phyloP scores from a whole-genome alignment of 37 sponge, comb jelly and placozoan genomes.

The Dysidea cf. avara region DNA sequence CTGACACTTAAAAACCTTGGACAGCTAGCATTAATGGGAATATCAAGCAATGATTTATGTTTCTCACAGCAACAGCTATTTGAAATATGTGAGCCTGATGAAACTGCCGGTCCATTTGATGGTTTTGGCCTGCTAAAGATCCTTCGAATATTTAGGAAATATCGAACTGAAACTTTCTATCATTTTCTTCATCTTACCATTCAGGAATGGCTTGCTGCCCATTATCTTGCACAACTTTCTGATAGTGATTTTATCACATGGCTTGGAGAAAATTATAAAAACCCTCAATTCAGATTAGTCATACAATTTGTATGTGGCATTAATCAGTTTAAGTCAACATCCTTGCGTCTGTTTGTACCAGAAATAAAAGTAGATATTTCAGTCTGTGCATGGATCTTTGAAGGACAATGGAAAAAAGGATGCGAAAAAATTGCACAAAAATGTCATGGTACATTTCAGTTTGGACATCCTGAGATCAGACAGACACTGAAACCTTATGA shows the following conservation, averaged over 20 bases:
- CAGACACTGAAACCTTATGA: no score
- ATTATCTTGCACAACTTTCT: background rate
- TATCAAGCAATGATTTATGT: slow-evolving; percentile 1
- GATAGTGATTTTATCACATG: background rate
- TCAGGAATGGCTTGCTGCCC: slow-evolving; percentile 11
- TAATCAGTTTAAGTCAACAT: slow-evolving; percentile 10
- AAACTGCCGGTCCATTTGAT: background rate
- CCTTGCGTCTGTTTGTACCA: background rate
- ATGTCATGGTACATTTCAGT: background rate
- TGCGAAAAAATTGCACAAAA: slow-evolving; percentile 13
- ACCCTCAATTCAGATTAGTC: background rate
- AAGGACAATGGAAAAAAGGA: slow-evolving; percentile 27
- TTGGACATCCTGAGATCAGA: no score
- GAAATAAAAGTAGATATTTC: background rate
- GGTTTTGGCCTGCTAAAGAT: slow-evolving; percentile 25
- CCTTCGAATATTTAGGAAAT: background rate
- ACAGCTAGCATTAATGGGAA: slow-evolving; percentile 12
- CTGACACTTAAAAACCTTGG: slow-evolving; percentile 1
- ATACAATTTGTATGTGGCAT: slow-evolving; percentile 29
- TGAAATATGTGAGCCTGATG: background rate
- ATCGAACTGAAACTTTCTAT: background rate
- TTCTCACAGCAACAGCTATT: background rate
- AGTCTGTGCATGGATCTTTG: slow-evolving; percentile 19
- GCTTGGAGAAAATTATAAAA: background rate
- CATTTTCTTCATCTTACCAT: slow-evolving; percentile 13